Percentiles rank a stretch among this genome's conserved stretches.
Conservation (phyloP, 1,140 invertebrate species). For the Sinonovacula constricta region DNA sequence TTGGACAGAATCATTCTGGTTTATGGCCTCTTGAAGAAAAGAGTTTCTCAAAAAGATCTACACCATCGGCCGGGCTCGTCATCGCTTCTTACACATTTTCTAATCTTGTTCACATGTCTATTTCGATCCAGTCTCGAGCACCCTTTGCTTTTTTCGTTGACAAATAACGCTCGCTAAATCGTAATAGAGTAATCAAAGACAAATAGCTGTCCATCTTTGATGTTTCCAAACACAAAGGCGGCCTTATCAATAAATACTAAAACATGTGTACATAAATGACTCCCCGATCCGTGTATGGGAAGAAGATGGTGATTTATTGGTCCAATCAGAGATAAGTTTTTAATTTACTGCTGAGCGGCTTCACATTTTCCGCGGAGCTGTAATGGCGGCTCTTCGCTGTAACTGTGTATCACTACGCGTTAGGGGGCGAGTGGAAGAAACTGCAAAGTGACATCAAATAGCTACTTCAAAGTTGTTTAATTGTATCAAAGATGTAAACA, state of each 20-base stretch:
- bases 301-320: conserved; percentile 52
- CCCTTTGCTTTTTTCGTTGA: conserved; percentile 26
- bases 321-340: too few species aligned
- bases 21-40: too few species aligned
- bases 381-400: conserved; percentile 49
- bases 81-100: conserved; percentile 14
- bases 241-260: conserved; percentile 53
- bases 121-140: conserved; percentile 20
- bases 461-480: not conserved
- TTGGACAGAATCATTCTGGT: too few species aligned
- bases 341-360: too few species aligned
- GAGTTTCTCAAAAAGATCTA: too few species aligned
- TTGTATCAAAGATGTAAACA: not conserved
- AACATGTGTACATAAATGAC: conserved; percentile 57
- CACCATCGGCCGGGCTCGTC: too few species aligned
- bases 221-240: conserved; percentile 46
- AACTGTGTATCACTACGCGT: conserved; percentile 37
- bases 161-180: conserved; percentile 42
- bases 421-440: not conserved
- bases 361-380: conserved; percentile 47
- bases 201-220: conserved; percentile 47
- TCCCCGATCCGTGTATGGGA: conserved; percentile 48
- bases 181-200: conserved; percentile 49
- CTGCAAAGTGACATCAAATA: not conserved
- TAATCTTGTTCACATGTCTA: conserved; percentile 42